Conservation (phyloP, 2,888 invertebrate genomes). For the Psylliodes chrysocephalus region DNA sequence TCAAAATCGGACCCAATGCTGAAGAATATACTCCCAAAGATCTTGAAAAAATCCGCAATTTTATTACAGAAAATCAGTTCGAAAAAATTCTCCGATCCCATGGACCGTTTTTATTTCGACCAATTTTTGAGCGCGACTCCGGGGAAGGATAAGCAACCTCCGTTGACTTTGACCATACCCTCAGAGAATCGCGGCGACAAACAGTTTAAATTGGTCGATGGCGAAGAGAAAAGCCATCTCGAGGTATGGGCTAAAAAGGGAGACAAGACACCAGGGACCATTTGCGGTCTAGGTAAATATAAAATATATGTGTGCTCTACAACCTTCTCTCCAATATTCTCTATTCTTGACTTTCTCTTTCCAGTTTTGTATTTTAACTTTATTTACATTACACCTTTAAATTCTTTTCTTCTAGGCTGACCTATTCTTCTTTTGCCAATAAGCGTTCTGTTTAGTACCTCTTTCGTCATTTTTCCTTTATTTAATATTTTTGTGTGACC, state of each 20-base stretch:
- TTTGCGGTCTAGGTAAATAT: conserved; percentile 5
- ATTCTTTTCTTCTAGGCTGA: too few relatives aligned
- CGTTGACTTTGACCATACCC: neutral
- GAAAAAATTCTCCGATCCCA: neutral
- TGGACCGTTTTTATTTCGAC: neutral
- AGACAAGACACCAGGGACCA: neutral
- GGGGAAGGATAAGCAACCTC: neutral
- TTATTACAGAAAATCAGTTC: conserved; percentile 1
- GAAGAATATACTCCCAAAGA: neutral
- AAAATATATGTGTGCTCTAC: neutral
- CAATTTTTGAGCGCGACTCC: neutral
- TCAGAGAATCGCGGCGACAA: neutral
- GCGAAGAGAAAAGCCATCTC: neutral
- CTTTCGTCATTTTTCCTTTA: too few relatives aligned
- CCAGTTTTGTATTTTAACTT: too few relatives aligned
- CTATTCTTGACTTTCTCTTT: too few relatives aligned
- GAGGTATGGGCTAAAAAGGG: neutral
- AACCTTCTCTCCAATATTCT: too few relatives aligned
- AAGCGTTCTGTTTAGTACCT: too few relatives aligned
- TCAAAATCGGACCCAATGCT: neutral
- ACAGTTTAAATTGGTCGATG: neutral
- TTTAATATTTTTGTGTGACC: neutral
- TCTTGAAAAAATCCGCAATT: neutral
- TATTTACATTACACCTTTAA: too few relatives aligned
- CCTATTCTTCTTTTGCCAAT: too few relatives aligned